A percentile compares a stretch with the other conserved stretches of the same genome.
Conservation (phyloP, 37 sponge, comb jelly and placozoan species). For the Axinella damicornis region DNA sequence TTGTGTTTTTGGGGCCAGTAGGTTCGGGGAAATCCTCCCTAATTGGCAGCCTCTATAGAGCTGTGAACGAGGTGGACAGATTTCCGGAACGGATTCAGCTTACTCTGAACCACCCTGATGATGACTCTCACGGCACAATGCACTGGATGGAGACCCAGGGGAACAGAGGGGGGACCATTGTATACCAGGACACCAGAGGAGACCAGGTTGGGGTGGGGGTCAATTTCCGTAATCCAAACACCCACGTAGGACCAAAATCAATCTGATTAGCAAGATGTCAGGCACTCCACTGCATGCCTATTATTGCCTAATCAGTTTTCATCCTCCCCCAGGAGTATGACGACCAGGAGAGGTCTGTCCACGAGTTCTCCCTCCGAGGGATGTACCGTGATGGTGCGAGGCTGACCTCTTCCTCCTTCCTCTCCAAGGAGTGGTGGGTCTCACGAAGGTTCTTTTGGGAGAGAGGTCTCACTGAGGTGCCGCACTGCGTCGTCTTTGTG, state of each 20-base stretch:
- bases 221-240: no score
- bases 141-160: conserved; percentile 83
- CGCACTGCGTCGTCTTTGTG: conserved; percentile 95
- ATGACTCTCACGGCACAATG: conserved; percentile 86
- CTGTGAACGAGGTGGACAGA: conserved; percentile 55
- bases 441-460: conserved; percentile 89
- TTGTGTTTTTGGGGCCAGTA: conserved; percentile 90
- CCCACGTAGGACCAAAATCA: no score
- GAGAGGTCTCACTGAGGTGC: conserved; percentile 65
- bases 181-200: conserved; percentile 93
- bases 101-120: conserved; percentile 75
- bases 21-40: conserved; percentile 94
- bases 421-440: conserved; percentile 87
- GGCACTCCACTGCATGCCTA: no score
- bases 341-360: conserved; percentile 59
- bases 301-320: not conserved
- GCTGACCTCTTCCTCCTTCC: conserved; percentile 34
- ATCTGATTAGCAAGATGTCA: no score
- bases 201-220: conserved; percentile 74
- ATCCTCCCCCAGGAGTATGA: conserved; percentile 65
- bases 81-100: conserved; percentile 80
- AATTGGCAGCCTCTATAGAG: conserved; percentile 88
- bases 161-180: conserved; percentile 75
- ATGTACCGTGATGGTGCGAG: conserved; percentile 85
- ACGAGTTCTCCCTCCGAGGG: conserved; percentile 81